Evolutionary conservation across 2,888 invertebrate genomes (phyloP).

Genomic region (Lysandra bellargus): DNA sequence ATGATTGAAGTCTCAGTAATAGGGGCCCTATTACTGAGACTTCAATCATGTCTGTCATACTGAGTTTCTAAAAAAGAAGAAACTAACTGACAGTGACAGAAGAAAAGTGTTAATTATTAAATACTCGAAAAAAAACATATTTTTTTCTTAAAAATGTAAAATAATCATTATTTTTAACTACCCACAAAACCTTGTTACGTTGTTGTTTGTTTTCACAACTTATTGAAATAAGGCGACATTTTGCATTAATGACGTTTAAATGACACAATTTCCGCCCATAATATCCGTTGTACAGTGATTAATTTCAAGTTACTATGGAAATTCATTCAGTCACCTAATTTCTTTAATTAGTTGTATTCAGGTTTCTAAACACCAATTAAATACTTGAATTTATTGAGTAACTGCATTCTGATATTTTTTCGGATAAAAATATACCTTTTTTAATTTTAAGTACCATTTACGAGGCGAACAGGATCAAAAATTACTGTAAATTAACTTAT

Average conservation of each 20-base stretch:
- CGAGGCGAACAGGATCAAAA: background rate
- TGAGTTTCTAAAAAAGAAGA: too few species aligned
- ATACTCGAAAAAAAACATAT: too few species aligned
- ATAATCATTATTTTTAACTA: background rate
- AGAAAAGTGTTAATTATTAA: too few species aligned
- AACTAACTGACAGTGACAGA: too few species aligned
- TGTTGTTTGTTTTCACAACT: background rate
- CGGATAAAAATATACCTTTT: background rate
- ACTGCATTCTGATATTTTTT: background rate
- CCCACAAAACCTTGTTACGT: background rate
- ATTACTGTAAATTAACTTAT: background rate
- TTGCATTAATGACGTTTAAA: background rate
- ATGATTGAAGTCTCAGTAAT: too few species aligned
- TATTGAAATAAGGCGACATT: background rate
- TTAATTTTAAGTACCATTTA: background rate
- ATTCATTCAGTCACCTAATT: background rate
- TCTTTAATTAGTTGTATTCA: slow-evolving; percentile 13
- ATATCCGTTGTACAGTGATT: background rate
- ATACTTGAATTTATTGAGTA: background rate
- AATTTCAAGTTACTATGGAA: slow-evolving; percentile 2
- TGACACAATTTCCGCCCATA: background rate
- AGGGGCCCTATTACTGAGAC: too few species aligned
- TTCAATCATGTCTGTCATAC: too few species aligned
- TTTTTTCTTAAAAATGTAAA: background rate
- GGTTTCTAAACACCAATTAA: background rate